These are phyloP conservation scores for Todiramphus saurophagus DNA, from an alignment of 2,113 vertebrate species.

Conservation along the genomic window DNA sequence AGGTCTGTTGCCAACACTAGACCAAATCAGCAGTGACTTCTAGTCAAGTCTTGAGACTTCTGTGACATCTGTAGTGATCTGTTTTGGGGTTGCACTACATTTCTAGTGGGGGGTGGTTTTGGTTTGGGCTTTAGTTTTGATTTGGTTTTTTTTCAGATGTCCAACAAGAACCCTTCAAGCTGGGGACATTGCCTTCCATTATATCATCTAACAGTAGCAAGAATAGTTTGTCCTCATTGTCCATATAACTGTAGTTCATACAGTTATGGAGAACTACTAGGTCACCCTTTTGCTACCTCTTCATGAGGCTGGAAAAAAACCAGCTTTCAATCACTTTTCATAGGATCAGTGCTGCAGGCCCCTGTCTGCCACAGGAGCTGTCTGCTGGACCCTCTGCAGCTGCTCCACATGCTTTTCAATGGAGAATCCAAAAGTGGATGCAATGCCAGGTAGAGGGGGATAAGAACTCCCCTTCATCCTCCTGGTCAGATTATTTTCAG, in stretches of 20 bases:
- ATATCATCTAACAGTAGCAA: background rate
- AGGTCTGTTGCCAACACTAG: background rate
- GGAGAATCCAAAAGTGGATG: background rate
- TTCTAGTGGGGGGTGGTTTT: background rate
- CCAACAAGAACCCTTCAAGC: background rate
- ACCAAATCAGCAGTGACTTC: background rate
- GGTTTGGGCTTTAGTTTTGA: accelerated
- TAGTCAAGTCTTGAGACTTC: background rate
- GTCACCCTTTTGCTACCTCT: background rate
- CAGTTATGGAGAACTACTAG: background rate
- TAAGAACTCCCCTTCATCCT: background rate
- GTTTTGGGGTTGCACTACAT: background rate
- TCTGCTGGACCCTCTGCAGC: background rate
- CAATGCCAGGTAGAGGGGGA: background rate
- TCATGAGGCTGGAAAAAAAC: background rate
- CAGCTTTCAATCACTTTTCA: background rate
- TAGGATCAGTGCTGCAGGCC: background rate
- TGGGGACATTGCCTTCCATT: background rate
- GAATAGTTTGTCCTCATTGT: background rate
- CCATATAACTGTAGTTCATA: background rate
- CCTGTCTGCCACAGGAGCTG: too few species aligned
- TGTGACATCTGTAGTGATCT: accelerated
- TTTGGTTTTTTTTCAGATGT: background rate
- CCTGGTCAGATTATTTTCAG: background rate
- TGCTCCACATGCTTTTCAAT: background rate